Percentiles rank a stretch among this genome's conserved stretches.
Conservation (phyloP, 2,797 vertebrate species). For the Pelochelys cantorii region DNA sequence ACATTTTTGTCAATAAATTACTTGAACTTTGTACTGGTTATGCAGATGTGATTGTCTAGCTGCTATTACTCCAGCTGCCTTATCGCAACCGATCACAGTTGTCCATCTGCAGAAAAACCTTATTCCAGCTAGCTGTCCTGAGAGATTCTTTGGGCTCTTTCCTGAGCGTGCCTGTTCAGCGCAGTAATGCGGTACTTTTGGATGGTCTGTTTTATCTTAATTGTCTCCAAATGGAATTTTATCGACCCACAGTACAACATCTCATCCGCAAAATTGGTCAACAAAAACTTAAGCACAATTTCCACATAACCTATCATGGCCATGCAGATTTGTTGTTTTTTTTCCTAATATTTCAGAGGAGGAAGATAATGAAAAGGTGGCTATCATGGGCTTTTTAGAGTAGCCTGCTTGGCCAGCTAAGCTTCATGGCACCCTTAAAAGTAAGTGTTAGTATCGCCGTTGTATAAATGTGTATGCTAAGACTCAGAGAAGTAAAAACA, state of each 20-base stretch:
- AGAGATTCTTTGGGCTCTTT: not conserved
- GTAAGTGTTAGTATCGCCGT: not conserved
- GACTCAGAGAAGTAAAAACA: not conserved
- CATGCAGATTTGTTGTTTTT: no score
- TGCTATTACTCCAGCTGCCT: not conserved
- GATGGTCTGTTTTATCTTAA: not conserved
- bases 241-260: not conserved
- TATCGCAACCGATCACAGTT: accelerated
- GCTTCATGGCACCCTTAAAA: not conserved
- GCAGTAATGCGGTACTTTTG: not conserved
- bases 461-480: not conserved
- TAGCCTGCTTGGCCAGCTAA: not conserved
- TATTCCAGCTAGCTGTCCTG: not conserved
- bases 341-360: no score
- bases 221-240: not conserved
- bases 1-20: accelerated
- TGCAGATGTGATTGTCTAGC: not conserved
- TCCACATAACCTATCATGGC: not conserved
- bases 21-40: not conserved
- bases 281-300: not conserved
- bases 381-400: not conserved
- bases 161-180: not conserved
- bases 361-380: not conserved
- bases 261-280: not conserved
- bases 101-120: not conserved